Percentiles rank a stretch among this genome's conserved stretches.
These are phyloP conservation scores for Folsomia candida DNA, from an alignment of 2,888 invertebrate genomes.

Conservation along the genomic window DNA sequence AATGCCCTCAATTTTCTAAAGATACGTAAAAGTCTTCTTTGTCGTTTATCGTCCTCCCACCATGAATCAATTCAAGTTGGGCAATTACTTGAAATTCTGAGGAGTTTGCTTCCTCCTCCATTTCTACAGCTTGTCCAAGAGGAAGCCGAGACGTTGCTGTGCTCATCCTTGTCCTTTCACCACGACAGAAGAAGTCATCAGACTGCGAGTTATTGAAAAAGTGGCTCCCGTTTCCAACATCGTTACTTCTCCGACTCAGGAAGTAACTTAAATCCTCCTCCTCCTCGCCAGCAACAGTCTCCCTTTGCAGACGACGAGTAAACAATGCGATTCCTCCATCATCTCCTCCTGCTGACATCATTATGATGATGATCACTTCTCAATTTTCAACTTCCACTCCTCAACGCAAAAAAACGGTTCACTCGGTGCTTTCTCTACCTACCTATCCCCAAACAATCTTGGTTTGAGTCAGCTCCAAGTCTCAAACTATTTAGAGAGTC, in stretches of 20 bases:
- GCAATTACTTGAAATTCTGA: slow-evolving; percentile 3
- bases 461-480: no score
- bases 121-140: background rate
- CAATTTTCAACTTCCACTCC: slow-evolving; percentile 3
- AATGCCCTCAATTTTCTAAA: no score
- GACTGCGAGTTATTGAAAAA: background rate
- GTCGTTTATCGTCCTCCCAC: no score
- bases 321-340: background rate
- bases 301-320: background rate
- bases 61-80: slow-evolving; percentile 1
- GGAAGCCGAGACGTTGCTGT: background rate
- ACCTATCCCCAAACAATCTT: no score
- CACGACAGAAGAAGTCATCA: background rate
- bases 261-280: background rate
- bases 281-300: background rate
- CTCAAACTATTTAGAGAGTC: background rate
- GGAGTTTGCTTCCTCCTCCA: background rate
- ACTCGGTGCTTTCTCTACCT: no score
- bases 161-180: background rate
- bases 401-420: background rate
- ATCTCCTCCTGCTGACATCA: background rate
- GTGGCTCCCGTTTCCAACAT: background rate
- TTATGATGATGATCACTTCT: background rate
- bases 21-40: no score
- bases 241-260: background rate